Conservation (phyloP, 1,140 invertebrate genomes). For the Marisa cornuarietis region DNA sequence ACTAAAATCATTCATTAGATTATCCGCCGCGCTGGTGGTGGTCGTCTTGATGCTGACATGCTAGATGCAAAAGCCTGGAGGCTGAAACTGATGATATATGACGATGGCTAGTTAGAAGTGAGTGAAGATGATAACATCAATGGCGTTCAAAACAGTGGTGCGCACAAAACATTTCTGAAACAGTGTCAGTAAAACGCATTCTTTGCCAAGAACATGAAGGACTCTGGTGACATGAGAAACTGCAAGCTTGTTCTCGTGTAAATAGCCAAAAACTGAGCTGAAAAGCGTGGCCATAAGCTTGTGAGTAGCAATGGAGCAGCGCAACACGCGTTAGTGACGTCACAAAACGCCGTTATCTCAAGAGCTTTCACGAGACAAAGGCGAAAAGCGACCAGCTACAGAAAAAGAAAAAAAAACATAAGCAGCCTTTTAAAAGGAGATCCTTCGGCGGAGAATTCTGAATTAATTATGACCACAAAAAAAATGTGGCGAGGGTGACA, state of each 20-base stretch:
- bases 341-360: constrained; percentile 8
- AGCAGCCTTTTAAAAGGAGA: constrained; percentile 25
- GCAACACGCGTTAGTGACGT: constrained; percentile 18
- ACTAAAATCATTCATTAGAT: too few relatives aligned
- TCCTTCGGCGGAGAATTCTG: constrained; percentile 19
- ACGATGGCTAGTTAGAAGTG: too few relatives aligned
- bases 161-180: too few relatives aligned
- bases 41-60: too few relatives aligned
- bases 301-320: constrained; percentile 24
- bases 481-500: not conserved
- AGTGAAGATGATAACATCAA: too few relatives aligned
- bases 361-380: not conserved
- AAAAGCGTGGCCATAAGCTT: constrained; percentile 14
- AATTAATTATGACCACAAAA: constrained; percentile 6
- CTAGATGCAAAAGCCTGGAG: too few relatives aligned
- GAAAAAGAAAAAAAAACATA: not conserved
- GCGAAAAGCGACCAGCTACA: too few relatives aligned
- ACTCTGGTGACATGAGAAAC: constrained; percentile 17
- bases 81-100: too few relatives aligned
- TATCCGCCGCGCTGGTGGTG: too few relatives aligned
- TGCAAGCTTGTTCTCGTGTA: constrained; percentile 16
- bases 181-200: constrained; percentile 2
- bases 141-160: too few relatives aligned
- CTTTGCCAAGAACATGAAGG: constrained; percentile 28
- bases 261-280: constrained; percentile 7